Conservation (phyloP, 2,797 vertebrate genomes). For the Percopsis omiscomaycus region DNA sequence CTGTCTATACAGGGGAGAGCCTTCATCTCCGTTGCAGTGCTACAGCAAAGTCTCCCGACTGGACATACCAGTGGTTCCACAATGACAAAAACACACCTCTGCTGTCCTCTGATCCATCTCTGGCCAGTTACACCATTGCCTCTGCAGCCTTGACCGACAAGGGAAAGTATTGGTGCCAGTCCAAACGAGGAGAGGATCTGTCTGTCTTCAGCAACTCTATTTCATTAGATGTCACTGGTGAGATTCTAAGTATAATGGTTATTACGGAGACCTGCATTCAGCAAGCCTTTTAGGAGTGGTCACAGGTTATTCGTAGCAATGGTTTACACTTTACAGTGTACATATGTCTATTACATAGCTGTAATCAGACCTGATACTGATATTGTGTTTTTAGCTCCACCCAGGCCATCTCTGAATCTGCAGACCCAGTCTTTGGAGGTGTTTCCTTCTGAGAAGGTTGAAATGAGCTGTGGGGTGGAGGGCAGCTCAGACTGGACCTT, state of each 20-base stretch:
- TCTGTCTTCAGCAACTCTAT: constrained; percentile 1
- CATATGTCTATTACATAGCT: not conserved
- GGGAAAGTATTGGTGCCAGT: constrained; percentile 54
- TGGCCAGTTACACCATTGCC: not conserved
- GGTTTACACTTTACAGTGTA: not conserved
- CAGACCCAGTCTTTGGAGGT: constrained; percentile 25
- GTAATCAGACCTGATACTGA: not conserved
- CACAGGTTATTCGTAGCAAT: not conserved
- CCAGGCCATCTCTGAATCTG: constrained; percentile 22
- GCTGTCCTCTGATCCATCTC: not conserved
- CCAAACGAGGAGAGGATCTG: constrained; percentile 29
- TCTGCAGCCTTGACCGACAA: not conserved
- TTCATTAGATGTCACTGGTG: constrained; percentile 2
- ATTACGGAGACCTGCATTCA: too few species aligned
- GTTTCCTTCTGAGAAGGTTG: constrained; percentile 58
- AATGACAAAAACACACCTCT: not conserved
- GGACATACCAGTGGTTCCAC: constrained; percentile 16
- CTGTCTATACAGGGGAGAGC: constrained; percentile 6
- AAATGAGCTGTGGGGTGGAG: constrained; percentile 37
- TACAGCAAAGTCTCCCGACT: not conserved
- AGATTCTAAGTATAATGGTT: not conserved
- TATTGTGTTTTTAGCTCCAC: constrained; percentile 39
- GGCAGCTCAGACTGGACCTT: constrained; percentile 41
- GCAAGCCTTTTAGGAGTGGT: too few species aligned
- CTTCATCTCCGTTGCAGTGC: constrained; percentile 13